Evolutionary conservation across 23 tunicate genomes (phyloP), one percentile per base, ranked within the genome.

Genomic region (Oikopleura dioica): DNA sequence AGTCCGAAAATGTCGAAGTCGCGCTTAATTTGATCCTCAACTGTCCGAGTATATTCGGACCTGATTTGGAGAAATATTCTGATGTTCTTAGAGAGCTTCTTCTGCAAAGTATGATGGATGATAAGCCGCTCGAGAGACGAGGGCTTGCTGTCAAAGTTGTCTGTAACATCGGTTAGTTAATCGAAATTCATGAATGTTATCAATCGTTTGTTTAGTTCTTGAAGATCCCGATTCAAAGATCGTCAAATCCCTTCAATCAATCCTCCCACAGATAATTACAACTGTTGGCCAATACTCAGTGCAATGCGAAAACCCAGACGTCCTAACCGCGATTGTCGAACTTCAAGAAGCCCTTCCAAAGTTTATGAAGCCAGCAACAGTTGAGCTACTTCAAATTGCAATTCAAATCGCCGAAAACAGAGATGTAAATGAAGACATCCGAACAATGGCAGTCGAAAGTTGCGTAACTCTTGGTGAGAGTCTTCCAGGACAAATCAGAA

Each of bases 41-140:
- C 78, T 94, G 76, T 86, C 94, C 99, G 1, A 87, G 86, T 0
- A 86, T 94, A 24, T 94, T 94, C 78, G 99, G 99, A n/a, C 69
- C 81, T 76, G 95, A 94, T 58, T 95, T 82, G 77, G 81, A 78
- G 1, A 87, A 86, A 36, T 94, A 94, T 69, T 82, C 78, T 69
- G 94, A 86, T 33, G 88, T 86, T 5, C 80, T 94, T 44, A 69
- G 84, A 38, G 84, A 86, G 38, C 83, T 94, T 87, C 55, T 94
- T 77, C 81, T 79, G 35, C 85, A 86, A 38, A 83, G 95, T 76
- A 81, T 94, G 86, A 84, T 78, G 37, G 21, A 68, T 4, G 67
- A 38, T 31, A 82, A 94, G 69, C 78, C 83, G 34, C 51, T 78
- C 37, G 76, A 79, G 37, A 87, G 86, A 50, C 58, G 83, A n/a